phyloP scores from a whole-genome alignment of 2,113 vertebrate species.

The Tenebrosternarchus preto region DNA sequence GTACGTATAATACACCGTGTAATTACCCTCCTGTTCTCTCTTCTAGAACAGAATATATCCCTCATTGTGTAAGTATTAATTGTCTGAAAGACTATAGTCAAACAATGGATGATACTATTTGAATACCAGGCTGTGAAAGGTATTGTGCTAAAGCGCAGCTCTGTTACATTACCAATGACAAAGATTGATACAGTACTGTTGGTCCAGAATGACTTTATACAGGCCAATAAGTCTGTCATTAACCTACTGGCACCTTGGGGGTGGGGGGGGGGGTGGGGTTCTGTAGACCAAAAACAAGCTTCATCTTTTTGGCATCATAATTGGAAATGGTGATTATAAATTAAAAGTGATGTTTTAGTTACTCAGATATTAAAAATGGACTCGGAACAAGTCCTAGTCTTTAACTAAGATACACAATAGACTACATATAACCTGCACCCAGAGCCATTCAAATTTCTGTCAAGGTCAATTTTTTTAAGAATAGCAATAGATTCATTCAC shows the following conservation, averaged over 20 bases:
- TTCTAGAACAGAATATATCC: not conserved
- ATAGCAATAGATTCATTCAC: not conserved
- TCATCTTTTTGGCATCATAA: too few species aligned
- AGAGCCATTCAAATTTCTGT: not conserved
- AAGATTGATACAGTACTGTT: constrained; percentile 47
- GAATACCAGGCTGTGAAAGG: constrained; percentile 5
- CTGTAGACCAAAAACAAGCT: not conserved
- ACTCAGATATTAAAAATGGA: too few species aligned
- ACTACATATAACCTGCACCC: too few species aligned
- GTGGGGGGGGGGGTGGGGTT: constrained; percentile 16
- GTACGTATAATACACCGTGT: not conserved
- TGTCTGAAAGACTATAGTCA: not conserved
- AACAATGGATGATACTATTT: constrained; percentile 1
- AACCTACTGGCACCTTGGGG: constrained; percentile 50
- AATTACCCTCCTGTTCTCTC: constrained; percentile 27
- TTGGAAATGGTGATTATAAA: too few species aligned
- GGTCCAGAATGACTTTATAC: constrained; percentile 57
- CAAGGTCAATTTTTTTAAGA: not conserved
- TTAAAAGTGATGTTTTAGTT: too few species aligned
- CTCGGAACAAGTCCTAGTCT: too few species aligned
- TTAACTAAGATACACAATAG: too few species aligned
- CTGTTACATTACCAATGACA: constrained; percentile 39
- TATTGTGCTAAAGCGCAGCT: not conserved
- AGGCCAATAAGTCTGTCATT: constrained; percentile 52
- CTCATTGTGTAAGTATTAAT: not conserved